Evolutionary conservation across 2,113 vertebrate species (phyloP).

Genomic region (Dipodomys merriami): DNA sequence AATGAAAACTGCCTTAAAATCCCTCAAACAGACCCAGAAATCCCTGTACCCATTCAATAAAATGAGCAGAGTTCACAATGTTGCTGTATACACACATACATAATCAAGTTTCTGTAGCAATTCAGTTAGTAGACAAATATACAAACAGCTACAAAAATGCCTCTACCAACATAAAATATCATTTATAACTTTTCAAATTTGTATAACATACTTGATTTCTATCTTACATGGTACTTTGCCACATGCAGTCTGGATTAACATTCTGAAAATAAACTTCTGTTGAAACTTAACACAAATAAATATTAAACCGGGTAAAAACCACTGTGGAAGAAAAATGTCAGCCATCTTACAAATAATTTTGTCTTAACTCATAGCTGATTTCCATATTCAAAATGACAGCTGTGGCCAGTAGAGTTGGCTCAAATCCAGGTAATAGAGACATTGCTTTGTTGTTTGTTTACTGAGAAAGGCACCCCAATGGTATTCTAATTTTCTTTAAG

Average conservation of each 20-base stretch:
- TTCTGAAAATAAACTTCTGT: neutral
- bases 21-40: neutral
- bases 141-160: slow-evolving; percentile 40
- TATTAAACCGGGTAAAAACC: neutral
- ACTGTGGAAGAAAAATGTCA: neutral
- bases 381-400: neutral
- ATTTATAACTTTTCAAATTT: neutral
- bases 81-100: neutral
- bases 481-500: neutral
- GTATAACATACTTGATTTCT: neutral
- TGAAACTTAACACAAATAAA: too few species aligned
- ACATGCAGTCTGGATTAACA: neutral
- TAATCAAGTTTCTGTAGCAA: slow-evolving; percentile 54
- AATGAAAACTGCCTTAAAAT: slow-evolving; percentile 70
- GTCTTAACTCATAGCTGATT: neutral
- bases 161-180: neutral
- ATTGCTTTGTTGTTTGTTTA: neutral
- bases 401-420: neutral
- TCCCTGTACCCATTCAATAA: slow-evolving; percentile 56
- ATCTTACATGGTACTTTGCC: neutral
- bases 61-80: slow-evolving; percentile 62
- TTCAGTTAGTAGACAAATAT: slow-evolving; percentile 49
- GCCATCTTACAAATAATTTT: neutral
- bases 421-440: neutral
- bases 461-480: neutral